Conservation (phyloP, 2,797 vertebrate species). For the Esox lucius region DNA sequence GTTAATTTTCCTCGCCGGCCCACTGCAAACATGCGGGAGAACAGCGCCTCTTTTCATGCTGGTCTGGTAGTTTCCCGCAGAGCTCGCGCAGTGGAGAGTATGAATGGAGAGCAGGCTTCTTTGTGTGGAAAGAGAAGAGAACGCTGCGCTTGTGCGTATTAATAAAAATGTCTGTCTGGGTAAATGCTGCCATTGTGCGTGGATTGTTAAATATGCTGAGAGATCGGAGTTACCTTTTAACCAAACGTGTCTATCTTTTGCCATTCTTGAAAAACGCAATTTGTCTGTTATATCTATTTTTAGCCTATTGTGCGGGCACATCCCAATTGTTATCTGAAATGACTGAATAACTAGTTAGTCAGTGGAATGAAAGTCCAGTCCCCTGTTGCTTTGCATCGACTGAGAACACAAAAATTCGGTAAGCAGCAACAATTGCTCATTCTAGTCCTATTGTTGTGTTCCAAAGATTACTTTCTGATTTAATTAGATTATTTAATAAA, state of each 20-base stretch:
- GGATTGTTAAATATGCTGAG: not conserved
- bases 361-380: not conserved
- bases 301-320: too few relatives aligned
- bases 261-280: too few relatives aligned
- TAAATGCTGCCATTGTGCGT: slow-evolving; percentile 40
- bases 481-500: not conserved
- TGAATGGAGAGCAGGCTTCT: slow-evolving; percentile 38
- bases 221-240: not conserved
- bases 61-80: slow-evolving; percentile 36
- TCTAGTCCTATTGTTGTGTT: not conserved
- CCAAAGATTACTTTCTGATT: not conserved
- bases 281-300: too few relatives aligned
- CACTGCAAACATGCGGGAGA: slow-evolving; percentile 52
- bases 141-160: slow-evolving; percentile 38
- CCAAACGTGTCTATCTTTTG: not conserved
- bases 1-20: slow-evolving; percentile 43
- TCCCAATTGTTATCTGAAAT: not conserved
- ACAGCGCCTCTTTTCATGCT: slow-evolving; percentile 58
- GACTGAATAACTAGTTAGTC: not conserved
- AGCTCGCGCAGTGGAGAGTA: slow-evolving; percentile 27
- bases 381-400: slow-evolving; percentile 32
- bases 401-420: slow-evolving; percentile 56
- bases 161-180: slow-evolving; percentile 37
- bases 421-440: not conserved
- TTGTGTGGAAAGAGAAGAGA: slow-evolving; percentile 35